These are phyloP conservation scores for Sepiola atlantica DNA, from an alignment of 2,888 invertebrate genomes.

Conservation along the genomic window DNA sequence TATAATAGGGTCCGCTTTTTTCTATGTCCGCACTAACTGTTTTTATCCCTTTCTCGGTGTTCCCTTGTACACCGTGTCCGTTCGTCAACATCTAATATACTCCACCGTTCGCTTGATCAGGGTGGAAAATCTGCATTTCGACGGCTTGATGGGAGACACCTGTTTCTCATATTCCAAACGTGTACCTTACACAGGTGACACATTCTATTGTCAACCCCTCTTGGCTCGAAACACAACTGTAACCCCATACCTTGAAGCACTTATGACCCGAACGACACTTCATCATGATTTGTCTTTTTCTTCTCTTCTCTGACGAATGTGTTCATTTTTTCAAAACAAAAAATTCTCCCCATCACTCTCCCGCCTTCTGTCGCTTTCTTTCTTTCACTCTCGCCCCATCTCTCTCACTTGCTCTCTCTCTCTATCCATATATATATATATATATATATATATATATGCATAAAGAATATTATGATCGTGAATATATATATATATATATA, in stretches of 20 bases:
- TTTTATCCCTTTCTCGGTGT: no score
- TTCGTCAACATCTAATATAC: background rate
- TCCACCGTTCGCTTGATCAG: background rate
- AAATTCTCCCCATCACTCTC: no score
- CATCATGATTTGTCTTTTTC: background rate
- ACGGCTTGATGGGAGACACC: background rate
- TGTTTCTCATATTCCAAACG: background rate
- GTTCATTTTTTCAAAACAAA: background rate
- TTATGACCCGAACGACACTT: slow-evolving; percentile 20
- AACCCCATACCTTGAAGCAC: slow-evolving; percentile 13
- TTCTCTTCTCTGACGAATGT: background rate
- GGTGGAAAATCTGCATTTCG: background rate
- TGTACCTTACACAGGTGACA: background rate
- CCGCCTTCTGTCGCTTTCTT: no score
- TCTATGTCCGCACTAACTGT: background rate
- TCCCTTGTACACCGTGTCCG: background rate
- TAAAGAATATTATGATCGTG: no score
- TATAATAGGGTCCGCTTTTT: background rate
- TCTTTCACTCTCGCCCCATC: no score
- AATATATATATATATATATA: no score
- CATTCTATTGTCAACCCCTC: background rate
- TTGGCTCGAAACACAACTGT: background rate
- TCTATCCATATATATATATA: no score
- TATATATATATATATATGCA: no score
- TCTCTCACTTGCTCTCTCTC: no score